Conservation (phyloP, 92 coral and sea anemone genomes). For the Ricordea florida region DNA sequence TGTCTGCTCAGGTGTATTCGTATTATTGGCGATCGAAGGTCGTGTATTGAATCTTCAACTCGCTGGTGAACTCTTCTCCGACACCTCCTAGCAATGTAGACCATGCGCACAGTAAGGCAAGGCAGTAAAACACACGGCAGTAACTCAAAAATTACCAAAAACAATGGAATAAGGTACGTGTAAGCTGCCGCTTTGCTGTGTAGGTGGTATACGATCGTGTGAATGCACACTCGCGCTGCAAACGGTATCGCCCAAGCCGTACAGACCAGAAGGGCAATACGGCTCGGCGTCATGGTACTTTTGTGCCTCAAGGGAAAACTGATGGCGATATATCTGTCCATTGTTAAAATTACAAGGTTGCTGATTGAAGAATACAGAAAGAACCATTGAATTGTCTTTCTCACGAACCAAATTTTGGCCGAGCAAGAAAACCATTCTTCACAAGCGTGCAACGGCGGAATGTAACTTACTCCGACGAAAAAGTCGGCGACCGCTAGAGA, state of each 20-base stretch:
- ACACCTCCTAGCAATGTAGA: neutral
- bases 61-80: too few relatives aligned
- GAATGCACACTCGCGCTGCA: neutral
- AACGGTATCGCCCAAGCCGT: slow-evolving; percentile 5
- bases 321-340: slow-evolving; percentile 6
- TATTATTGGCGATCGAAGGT: neutral
- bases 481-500: slow-evolving; percentile 6
- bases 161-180: neutral
- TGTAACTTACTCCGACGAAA: neutral
- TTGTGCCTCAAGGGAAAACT: neutral
- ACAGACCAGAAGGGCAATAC: neutral
- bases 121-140: neutral
- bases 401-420: neutral
- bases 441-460: slow-evolving; percentile 1
- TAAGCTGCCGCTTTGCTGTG: neutral
- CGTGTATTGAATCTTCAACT: neutral
- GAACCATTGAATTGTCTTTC: neutral
- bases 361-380: slow-evolving; percentile 4
- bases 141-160: neutral
- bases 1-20: neutral
- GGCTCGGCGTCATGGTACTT: neutral
- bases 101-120: neutral
- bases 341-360: neutral
- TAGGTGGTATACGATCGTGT: neutral
- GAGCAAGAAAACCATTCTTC: neutral